A percentile compares a stretch with the other conserved stretches of the same genome.
Conservation (phyloP, 2,797 vertebrate genomes). For the Pangasius djambal region DNA sequence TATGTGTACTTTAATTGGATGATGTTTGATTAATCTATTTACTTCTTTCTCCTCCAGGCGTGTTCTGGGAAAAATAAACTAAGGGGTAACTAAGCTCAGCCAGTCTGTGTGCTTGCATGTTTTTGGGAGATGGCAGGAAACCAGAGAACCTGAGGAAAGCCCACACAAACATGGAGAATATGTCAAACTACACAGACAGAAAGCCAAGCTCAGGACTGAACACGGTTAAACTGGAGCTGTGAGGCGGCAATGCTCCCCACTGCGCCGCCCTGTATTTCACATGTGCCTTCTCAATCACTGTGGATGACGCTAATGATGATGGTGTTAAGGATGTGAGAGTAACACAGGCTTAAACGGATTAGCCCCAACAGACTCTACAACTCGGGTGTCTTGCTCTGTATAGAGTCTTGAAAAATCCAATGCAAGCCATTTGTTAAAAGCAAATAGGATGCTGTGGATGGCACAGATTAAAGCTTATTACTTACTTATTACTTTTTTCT, state of each 20-base stretch:
- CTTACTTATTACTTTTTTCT: not conserved
- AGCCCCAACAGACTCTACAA: not conserved
- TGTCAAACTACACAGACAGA: not conserved
- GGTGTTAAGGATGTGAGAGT: not conserved
- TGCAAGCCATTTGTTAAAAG: not conserved
- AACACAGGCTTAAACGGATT: not conserved
- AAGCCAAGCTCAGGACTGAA: not conserved
- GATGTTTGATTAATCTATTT: not conserved
- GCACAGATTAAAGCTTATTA: not conserved
- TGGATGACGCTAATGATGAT: not conserved
- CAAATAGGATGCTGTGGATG: not conserved
- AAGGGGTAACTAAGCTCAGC: not conserved
- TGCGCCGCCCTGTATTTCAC: not conserved
- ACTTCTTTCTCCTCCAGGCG: not conserved
- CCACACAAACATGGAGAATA: not conserved
- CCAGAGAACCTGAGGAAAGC: not conserved
- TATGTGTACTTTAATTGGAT: not conserved
- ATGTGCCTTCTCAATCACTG: not conserved
- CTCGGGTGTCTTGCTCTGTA: not conserved
- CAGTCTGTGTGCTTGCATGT: not conserved
- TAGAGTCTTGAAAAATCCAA: not conserved
- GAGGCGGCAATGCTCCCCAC: not conserved
- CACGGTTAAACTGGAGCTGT: not conserved
- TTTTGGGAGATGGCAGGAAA: not conserved
- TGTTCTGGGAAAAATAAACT: not conserved